Evolutionary conservation across 1,140 invertebrate genomes (phyloP), one percentile per base, ranked within the genome.

Genomic region (Penaeus chinensis): DNA sequence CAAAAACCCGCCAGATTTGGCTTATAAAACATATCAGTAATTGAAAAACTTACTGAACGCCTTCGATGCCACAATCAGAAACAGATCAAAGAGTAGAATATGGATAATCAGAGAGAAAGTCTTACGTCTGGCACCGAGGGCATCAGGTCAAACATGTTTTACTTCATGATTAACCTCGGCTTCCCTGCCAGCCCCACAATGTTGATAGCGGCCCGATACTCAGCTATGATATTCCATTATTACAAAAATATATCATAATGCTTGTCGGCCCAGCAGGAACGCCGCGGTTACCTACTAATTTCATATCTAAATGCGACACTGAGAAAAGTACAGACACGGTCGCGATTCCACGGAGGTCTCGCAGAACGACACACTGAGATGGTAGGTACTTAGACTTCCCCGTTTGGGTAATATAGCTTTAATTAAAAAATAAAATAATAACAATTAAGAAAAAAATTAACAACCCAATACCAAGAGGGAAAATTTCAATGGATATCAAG

Each of bases 211-310:
- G 82, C 82, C 82, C 69, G 69, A 84, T 84, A 84, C 82, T 74
- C 61, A 54, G 66, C 60, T 74, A 84, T 42, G 32, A 27, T 37
- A 84, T 84, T 84, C 71, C 82, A 84, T 47, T 61, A 84, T 84
- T 84, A 84, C 82, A 84, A 84, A 84, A 84, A 84, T 84, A 84
- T 84, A 84, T 84, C 82, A 76, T 84, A 84, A 84, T 42, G 66
- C 37, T 84, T 84, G 82, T 22, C 60, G 82, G 82, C 24, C 69
- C 42, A 60, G 66, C 47, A 61, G 82, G 82, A 74, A 71, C 65
- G 66, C 22, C 66, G 74, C 69, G 71, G 69, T 54, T 42, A 66
- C 76, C 62, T n/a, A 54, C 47, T 84, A 76, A 54, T n/a, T 71
- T 76, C 66, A 84, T 74, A 54, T 54, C 76, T 71, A 76, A 84